Base-by-base conservation (phyloP, 2,113 vertebrate genomes). In the Xenotilapia leptura region DNA sequence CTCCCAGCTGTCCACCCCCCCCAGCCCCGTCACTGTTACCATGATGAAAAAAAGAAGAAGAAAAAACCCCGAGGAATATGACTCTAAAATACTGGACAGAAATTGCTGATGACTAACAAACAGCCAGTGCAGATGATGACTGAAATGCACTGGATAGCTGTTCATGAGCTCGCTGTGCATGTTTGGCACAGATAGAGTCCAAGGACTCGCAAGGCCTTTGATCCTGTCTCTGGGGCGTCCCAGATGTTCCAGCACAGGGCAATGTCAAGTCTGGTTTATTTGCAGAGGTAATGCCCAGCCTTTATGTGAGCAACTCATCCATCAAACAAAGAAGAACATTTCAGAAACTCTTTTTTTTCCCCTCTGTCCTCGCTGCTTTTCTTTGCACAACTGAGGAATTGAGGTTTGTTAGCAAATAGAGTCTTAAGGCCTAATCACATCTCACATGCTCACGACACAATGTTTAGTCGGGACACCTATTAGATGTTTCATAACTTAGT, bases 221-320 rank as follows among this genome's bases (percentile, higher is more conserved):
- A 93, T 95, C 90, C 83, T 40, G 87, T 93, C 92, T 91, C 92
- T 70, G 85, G 91, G 90, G 93, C 92, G 70, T 91, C 94, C 93
- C 95, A 95, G 93, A 95, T 94, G 95, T 94, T 94, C 87, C 84
- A 77, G 80, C 42, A 9, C 86, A 85, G 89, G 90, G 91, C 92
- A 94, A 90, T 92, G 94, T 93, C 92, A 88, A 91, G 90, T 91
- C 91, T 90, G 83, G 90, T 94, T 95, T 94, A 93, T 95, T 94
- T 92, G 88, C 91, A 90, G 88, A 94, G 86, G 92, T 93, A 92
- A 92, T 92, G 92, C 89, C 91, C 87, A 70, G 86, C 89, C 89
- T 92, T 95, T 93, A 93, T 85, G 90, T 42, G 73, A 75, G 14
- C 91, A 90, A 91, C 49, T 93, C 89, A 95, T 94, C 92, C 93